A percentile compares a stretch with the other conserved stretches of the same genome.
phyloP scores from a whole-genome alignment of 2,113 vertebrate genomes.

The Noturus placidus region DNA sequence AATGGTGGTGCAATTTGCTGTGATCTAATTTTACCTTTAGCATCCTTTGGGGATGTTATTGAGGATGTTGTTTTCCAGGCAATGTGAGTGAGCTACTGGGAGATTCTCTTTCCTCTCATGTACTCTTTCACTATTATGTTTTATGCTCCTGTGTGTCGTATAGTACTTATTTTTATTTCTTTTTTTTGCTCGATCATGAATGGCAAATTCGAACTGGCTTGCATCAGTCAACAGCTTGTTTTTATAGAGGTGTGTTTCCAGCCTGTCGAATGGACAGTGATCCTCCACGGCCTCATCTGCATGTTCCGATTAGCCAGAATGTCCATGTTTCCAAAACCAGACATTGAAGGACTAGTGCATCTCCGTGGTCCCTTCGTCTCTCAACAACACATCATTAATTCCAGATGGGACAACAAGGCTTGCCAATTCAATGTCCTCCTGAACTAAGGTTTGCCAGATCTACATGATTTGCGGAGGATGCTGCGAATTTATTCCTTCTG shows the following conservation, averaged over 20 bases:
- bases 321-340: constrained; percentile 16
- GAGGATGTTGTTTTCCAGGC: neutral
- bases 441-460: constrained; percentile 47
- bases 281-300: constrained; percentile 27
- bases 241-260: constrained; percentile 13
- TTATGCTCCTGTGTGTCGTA: neutral
- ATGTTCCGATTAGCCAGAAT: constrained; percentile 15
- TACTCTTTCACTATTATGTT: neutral
- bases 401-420: constrained; percentile 38
- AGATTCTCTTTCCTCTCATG: neutral
- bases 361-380: constrained; percentile 33
- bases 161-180: neutral
- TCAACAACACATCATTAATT: constrained; percentile 55
- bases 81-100: neutral
- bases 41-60: neutral
- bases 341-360: constrained; percentile 18
- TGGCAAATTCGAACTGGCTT: constrained; percentile 10
- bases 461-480: constrained; percentile 50
- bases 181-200: neutral
- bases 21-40: constrained; percentile 43
- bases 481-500: constrained; percentile 50
- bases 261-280: constrained; percentile 7
- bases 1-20: constrained; percentile 41
- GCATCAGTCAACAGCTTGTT: constrained; percentile 9
- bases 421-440: constrained; percentile 39